Evolutionary conservation across 1,140 invertebrate species (phyloP), one percentile per base, ranked within the genome.

Genomic region (Carposina sasakii): DNA sequence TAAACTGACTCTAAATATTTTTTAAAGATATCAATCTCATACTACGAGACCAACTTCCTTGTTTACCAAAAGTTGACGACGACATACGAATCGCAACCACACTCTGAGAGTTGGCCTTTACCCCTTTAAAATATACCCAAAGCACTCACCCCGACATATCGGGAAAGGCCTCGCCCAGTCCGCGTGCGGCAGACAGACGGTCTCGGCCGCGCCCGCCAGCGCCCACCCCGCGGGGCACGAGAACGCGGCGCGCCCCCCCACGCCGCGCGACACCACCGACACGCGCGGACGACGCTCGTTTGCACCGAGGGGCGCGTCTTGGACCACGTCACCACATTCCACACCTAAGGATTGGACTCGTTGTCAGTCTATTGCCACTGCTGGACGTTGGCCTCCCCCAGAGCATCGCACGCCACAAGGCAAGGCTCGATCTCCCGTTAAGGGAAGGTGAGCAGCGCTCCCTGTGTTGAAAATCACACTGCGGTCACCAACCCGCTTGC

Each of bases 91-190:
- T n/a, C n/a, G n/a, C n/a, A n/a, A n/a, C n/a, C n/a, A n/a, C n/a
- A n/a, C n/a, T n/a, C n/a, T n/a, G n/a, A n/a, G n/a, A n/a, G n/a
- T n/a, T n/a, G n/a, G n/a, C n/a, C n/a, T n/a, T n/a, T n/a, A n/a
- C n/a, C n/a, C n/a, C n/a, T n/a, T n/a, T n/a, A n/a, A n/a, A n/a
- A n/a, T n/a, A n/a, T n/a, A n/a, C n/a, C n/a, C n/a, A n/a, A n/a
- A 24, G 31, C 42, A 79, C 74, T 68, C 70, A 93, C 92, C 91
- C 87, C 87, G 85, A 69, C 93, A 95, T 15, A 88, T 86, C 6
- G 93, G 93, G 57, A 92, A 89, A 0, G 90, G 88, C 30, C 87
- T 85, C 1, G 92, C 90, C 94, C 95, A 96, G 69, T 93, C 90
- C 15, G 94, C 94, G 50, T 88, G 90, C 2, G 90, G 88, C 60